Percentiles rank a stretch among this genome's conserved stretches.
Conservation (phyloP, 1,140 invertebrate genomes). For the Apis laboriosa region DNA sequence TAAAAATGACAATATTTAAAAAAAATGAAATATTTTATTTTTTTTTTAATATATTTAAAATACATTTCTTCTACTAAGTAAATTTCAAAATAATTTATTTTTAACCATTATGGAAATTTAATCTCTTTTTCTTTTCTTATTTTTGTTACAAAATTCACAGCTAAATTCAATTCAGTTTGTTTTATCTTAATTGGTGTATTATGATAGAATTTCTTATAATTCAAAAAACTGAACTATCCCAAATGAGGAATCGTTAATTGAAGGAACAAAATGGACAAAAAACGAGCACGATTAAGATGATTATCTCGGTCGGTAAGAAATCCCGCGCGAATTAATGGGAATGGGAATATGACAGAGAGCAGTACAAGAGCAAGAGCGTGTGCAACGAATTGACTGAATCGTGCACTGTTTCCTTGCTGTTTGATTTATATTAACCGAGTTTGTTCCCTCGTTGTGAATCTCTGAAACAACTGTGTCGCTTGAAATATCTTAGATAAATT, state of each 20-base stretch:
- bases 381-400: constrained; percentile 13
- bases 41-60: too few species aligned
- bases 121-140: too few species aligned
- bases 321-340: not conserved
- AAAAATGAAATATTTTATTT: too few species aligned
- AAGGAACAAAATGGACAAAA: not conserved
- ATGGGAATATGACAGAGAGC: not conserved
- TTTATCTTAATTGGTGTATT: not conserved
- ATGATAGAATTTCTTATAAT: not conserved
- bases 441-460: too few species aligned
- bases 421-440: not conserved
- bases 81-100: too few species aligned
- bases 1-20: too few species aligned
- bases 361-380: not conserved
- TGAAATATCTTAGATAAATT: too few species aligned
- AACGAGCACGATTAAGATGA: not conserved
- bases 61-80: too few species aligned
- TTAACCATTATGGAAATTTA: too few species aligned
- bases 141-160: too few species aligned
- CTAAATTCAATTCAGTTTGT: too few species aligned
- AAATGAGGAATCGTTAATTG: not conserved
- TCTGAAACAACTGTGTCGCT: too few species aligned
- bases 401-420: not conserved
- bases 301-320: not conserved
- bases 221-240: not conserved